These are phyloP conservation scores for Corella eumyota DNA, from an alignment of 23 tunicate genomes.

Conservation along the genomic window DNA sequence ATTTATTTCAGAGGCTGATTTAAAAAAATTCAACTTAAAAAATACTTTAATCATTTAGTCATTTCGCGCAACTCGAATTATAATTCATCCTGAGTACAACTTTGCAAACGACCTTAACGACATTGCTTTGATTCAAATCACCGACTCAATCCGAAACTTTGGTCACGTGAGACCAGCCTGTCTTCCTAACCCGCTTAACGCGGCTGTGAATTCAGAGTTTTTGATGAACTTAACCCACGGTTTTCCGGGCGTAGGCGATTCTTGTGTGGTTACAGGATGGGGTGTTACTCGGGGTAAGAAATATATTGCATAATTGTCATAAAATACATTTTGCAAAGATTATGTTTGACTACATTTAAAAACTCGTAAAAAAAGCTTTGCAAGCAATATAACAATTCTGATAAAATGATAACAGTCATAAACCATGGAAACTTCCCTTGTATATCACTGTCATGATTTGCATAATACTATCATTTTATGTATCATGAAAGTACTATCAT, in stretches of 20 bases:
- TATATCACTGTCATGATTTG: too few relatives aligned
- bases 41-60: slow-evolving; percentile 14
- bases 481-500: too few relatives aligned
- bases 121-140: slow-evolving; percentile 64
- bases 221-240: slow-evolving; percentile 1
- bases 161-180: slow-evolving; percentile 51
- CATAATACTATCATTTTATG: too few relatives aligned
- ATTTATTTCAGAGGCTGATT: background rate
- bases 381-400: too few relatives aligned
- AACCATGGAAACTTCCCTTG: too few relatives aligned
- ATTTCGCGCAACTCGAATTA: slow-evolving; percentile 44
- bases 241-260: slow-evolving; percentile 25
- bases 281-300: slow-evolving; percentile 65
- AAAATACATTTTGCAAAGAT: too few relatives aligned
- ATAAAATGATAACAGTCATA: too few relatives aligned
- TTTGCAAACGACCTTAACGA: slow-evolving; percentile 48
- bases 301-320: too few relatives aligned
- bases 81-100: slow-evolving; percentile 66
- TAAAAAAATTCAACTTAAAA: background rate
- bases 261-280: slow-evolving; percentile 70
- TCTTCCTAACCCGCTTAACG: slow-evolving; percentile 27
- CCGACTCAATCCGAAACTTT: slow-evolving; percentile 23
- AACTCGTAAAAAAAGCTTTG: too few relatives aligned
- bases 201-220: slow-evolving; percentile 6
- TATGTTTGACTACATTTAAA: too few relatives aligned